Conservation (phyloP, 2,888 invertebrate species). For the Drosophila recens region DNA sequence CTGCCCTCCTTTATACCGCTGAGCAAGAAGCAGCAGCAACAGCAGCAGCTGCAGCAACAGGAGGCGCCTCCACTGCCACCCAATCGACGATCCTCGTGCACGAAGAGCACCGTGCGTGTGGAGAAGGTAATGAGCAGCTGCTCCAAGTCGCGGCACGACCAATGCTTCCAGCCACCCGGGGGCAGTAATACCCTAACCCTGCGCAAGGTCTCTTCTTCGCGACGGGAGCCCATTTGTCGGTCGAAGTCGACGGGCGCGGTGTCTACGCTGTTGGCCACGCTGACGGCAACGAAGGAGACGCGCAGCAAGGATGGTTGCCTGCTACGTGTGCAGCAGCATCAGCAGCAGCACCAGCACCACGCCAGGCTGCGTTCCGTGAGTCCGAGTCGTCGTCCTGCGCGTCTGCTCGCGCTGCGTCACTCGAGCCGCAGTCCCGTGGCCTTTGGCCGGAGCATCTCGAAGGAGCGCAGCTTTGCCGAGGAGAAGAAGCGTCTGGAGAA, state of each 20-base stretch:
- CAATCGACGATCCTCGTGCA: constrained; percentile 90
- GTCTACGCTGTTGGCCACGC: constrained; percentile 66
- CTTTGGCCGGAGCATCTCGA: constrained; percentile 85
- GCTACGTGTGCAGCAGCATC: constrained; percentile 65
- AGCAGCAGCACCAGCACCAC: constrained; percentile 69
- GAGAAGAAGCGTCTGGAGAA: constrained; percentile 86
- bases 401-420: constrained; percentile 76
- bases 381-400: constrained; percentile 72
- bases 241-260: constrained; percentile 84
- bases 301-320: constrained; percentile 61
- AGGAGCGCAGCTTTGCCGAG: constrained; percentile 87
- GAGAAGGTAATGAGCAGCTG: constrained; percentile 85
- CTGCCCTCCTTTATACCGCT: constrained; percentile 87
- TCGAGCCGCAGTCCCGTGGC: constrained; percentile 85
- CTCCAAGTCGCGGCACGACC: constrained; percentile 79
- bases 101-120: constrained; percentile 86
- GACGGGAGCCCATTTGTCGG: constrained; percentile 82
- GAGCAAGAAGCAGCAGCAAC: constrained; percentile 84
- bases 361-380: constrained; percentile 81
- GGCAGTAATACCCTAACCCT: constrained; percentile 84
- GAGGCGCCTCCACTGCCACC: constrained; percentile 89
- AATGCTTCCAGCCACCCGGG: constrained; percentile 82
- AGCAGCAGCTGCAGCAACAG: constrained; percentile 29
- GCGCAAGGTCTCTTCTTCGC: constrained; percentile 73
- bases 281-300: constrained; percentile 69